Conservation (phyloP, 2,113 vertebrate genomes). For the Oncorhynchus clarkii region DNA sequence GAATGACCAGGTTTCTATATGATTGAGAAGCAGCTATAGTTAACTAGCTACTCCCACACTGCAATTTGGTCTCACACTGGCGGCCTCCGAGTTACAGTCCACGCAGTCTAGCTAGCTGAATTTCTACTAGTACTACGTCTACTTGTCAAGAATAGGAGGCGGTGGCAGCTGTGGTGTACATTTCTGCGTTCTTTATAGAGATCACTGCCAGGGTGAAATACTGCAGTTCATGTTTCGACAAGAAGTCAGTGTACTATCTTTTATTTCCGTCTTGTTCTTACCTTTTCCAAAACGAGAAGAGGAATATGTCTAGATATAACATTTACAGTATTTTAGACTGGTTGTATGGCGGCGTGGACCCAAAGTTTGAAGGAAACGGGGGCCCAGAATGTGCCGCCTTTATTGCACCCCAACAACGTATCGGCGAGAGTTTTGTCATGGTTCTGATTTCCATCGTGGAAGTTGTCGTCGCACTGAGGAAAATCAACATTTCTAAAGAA, state of each 20-base stretch:
- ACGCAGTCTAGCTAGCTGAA: background rate
- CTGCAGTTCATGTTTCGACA: slow-evolving; percentile 81
- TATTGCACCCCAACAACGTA: slow-evolving; percentile 82
- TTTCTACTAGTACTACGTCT: background rate
- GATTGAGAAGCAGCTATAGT: background rate
- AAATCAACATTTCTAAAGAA: slow-evolving; percentile 76
- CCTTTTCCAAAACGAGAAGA: slow-evolving; percentile 77
- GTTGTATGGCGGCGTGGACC: slow-evolving; percentile 97
- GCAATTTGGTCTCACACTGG: background rate
- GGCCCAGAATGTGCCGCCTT: slow-evolving; percentile 96
- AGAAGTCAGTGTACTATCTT: slow-evolving; percentile 74
- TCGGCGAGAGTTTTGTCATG: slow-evolving; percentile 84
- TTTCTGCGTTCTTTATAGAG: slow-evolving; percentile 47
- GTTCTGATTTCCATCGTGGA: slow-evolving; percentile 82
- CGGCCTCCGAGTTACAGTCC: background rate
- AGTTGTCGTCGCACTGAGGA: slow-evolving; percentile 80
- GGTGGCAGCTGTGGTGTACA: slow-evolving; percentile 49
- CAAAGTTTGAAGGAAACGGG: slow-evolving; percentile 94
- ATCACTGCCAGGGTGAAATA: slow-evolving; percentile 42
- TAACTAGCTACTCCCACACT: background rate
- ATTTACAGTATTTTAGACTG: slow-evolving; percentile 92
- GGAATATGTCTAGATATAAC: slow-evolving; percentile 90
- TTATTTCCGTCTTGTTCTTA: slow-evolving; percentile 79
- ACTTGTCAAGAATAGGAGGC: slow-evolving; percentile 1
- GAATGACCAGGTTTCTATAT: no score